Conservation (phyloP, 1,140 invertebrate species). For the Andrena cerasifolii region DNA sequence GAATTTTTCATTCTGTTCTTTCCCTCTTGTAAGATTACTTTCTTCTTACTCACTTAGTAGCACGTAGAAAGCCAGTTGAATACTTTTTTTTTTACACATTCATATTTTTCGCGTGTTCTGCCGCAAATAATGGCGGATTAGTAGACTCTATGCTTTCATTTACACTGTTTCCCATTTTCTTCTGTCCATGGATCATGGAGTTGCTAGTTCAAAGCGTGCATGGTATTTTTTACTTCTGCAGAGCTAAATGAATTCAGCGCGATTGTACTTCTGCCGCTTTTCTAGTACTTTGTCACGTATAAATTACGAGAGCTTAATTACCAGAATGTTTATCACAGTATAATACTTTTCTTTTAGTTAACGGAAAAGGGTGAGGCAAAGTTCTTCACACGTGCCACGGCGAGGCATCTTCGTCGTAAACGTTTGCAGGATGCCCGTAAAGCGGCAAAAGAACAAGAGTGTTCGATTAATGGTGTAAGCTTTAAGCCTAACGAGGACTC, state of each 20-base stretch:
- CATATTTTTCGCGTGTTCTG: background rate
- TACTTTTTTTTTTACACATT: background rate
- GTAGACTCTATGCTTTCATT: background rate
- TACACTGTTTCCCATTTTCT: no score
- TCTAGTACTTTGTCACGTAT: no score
- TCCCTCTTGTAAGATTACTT: conserved; percentile 32
- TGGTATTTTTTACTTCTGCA: no score
- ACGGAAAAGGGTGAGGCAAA: conserved; percentile 54
- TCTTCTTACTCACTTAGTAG: background rate
- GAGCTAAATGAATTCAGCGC: no score
- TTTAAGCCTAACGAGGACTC: background rate
- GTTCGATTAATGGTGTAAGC: background rate
- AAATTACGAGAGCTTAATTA: no score
- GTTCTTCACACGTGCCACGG: conserved; percentile 67
- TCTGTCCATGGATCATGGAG: no score
- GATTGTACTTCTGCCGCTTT: no score
- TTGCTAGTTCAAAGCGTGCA: no score
- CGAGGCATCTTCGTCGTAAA: conserved; percentile 75
- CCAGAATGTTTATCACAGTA: background rate
- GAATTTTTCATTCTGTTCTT: conserved; percentile 32
- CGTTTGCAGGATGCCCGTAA: conserved; percentile 71
- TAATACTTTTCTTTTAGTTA: conserved; percentile 44
- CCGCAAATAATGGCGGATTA: background rate
- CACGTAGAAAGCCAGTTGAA: background rate
- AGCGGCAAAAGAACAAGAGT: conserved; percentile 44